Evolutionary conservation across 1,140 invertebrate genomes (phyloP), one percentile per base, ranked within the genome.

Genomic region (Drosophila santomea): DNA sequence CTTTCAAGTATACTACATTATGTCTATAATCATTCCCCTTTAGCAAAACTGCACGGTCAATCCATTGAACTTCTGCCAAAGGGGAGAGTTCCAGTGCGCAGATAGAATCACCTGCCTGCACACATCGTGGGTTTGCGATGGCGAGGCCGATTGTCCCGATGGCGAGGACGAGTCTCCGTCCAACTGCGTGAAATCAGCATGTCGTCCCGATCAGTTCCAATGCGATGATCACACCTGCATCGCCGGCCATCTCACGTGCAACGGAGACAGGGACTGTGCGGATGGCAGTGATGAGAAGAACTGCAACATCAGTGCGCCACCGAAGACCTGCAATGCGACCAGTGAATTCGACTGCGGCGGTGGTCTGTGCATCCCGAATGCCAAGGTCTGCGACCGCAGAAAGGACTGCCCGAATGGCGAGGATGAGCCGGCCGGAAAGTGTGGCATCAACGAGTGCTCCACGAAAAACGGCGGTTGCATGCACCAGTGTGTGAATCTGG

Each of bases 51-150:
- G 95, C 79, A 68, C 1, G 90, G 93, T 91, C 93, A 0, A 5
- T 4, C 8, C 78, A 11, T 67, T 93, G 2, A 93, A 94, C 58
- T 93, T 95, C 57, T 96, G 96, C 88, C 93, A 93, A 60, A 90
- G 92, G 3, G 93, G 92, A 14, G 97, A 98, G 82, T 99, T 97
- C 91, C 94, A 96, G 67, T 99, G 98, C 91, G 94, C 94, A 1
- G 97, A 97, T 93, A 94, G 94, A 20, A 93, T 97, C 38, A 97
- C 97, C 17, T 99, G 98, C 92, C 95, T 99, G 23, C 95, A 97
- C 78, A 94, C 94, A 23, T 95, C 93, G 4, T 98, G 97, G 96
- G 93, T 97, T 1, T 98, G 97, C 91, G 97, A 98, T 89, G 97
- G 97, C 0, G 96, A 97, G 68, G 93, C 92, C 5, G 97, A 98